Base-by-base conservation (phyloP, 2,888 invertebrate species). In the Anthoptus insignis region DNA sequence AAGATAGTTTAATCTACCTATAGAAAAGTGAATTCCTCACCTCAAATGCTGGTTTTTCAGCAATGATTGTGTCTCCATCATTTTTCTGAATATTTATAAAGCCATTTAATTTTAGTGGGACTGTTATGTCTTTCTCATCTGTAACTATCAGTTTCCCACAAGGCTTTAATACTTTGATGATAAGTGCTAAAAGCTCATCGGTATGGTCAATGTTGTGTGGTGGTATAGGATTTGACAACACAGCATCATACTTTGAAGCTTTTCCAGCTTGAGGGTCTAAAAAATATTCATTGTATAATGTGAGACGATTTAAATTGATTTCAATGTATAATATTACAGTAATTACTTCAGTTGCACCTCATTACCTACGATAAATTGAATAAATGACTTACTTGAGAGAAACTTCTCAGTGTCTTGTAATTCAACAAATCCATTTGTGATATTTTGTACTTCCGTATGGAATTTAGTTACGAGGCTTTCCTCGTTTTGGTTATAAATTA, bases 21-120 rank as follows among this genome's bases (percentile, higher is more conserved):
- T n/a, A n/a, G n/a, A n/a, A n/a, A n/a, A n/a, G 27, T 27, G 11
- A 32, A 9, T 32, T 16, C 32, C 32, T 22, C 78, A 94, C 94
- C 92, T 96, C 95, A 89, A 96, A 97, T 73, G 94, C 94, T 3
- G 97, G 96, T 83, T 96, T 97, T 63, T 94, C 91, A 67, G 94
- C 94, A 39, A 89, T 82, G 74, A 80, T 87, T 50, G 94, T 68
- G 73, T 82, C 79, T 37, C 84, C 84, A 16, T 76, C 68, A 45
- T 74, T 73, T 42, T 83, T 83, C 5, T 69, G 74, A n/a, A 92
- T 75, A 79, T 94, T 88, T 16, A 94, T 80, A 76, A 96, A 96
- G 7, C 97, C 97, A 75, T 94, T 94, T 1, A 97, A 79, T 80
- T 95, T 96, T 21, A 97, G 84, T 54, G 90, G 81, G 39, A 94